phyloP scores from a whole-genome alignment of 2,797 vertebrate genomes.

The Lacerta agilis region DNA sequence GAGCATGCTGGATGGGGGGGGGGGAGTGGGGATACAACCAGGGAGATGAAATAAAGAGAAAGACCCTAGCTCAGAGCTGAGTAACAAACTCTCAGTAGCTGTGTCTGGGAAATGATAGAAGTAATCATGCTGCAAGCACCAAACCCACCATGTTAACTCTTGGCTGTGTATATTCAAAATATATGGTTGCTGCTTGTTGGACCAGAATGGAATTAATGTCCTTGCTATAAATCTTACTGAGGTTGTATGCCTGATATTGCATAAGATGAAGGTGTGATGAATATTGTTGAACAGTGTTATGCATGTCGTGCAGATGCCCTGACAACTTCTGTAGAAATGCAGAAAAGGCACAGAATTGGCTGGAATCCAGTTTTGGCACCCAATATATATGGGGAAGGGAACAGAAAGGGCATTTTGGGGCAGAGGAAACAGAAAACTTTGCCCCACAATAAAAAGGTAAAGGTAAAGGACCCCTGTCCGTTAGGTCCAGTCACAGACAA shows the following conservation, averaged over 20 bases:
- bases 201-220: background rate
- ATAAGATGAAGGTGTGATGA: background rate
- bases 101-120: slow-evolving; percentile 1
- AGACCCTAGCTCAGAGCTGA: background rate
- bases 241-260: background rate
- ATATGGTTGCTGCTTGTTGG: background rate
- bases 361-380: background rate
- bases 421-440: too few species aligned
- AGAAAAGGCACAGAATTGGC: background rate
- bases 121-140: fast-evolving
- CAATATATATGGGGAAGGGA: too few species aligned
- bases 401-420: too few species aligned
- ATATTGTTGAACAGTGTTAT: background rate
- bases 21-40: background rate
- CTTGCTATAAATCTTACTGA: background rate
- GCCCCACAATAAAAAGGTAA: too few species aligned
- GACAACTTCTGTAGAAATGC: background rate
- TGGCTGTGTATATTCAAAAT: background rate
- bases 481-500: too few species aligned
- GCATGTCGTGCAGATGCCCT: background rate
- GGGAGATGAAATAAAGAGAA: background rate
- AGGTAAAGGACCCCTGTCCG: too few species aligned
- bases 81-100: background rate
- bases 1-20: fast-evolving
- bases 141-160: background rate